Conservation (phyloP, 2,797 vertebrate genomes). For the Dryobates pubescens region DNA sequence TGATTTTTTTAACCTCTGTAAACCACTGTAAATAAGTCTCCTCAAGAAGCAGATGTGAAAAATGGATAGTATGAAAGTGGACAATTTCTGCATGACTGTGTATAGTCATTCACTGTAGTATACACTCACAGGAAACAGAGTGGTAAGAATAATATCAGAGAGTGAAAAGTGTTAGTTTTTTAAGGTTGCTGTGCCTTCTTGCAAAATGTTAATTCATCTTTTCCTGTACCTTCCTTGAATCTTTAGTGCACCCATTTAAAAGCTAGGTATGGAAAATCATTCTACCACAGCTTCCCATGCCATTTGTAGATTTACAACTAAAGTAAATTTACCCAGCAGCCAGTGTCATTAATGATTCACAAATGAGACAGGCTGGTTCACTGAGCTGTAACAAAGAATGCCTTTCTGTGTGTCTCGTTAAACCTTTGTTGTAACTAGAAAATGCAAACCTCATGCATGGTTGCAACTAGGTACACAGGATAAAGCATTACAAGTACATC, state of each 20-base stretch:
- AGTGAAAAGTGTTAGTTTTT: neutral
- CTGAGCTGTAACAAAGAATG: slow-evolving; percentile 67
- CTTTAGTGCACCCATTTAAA: slow-evolving; percentile 39
- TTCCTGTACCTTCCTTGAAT: neutral
- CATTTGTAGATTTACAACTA: slow-evolving; percentile 66
- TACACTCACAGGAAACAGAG: neutral
- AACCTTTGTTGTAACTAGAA: slow-evolving; percentile 52
- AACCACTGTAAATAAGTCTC: neutral
- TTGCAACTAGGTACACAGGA: slow-evolving; percentile 28
- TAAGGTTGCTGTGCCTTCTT: neutral
- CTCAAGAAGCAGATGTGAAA: neutral
- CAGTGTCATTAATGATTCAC: slow-evolving; percentile 75
- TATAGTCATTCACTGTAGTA: neutral
- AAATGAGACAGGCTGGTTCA: slow-evolving; percentile 63
- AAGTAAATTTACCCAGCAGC: slow-evolving; percentile 63
- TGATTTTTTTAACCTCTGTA: neutral
- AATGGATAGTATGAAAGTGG: neutral
- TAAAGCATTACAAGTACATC: neutral
- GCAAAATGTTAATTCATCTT: slow-evolving; percentile 1
- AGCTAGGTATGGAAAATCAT: slow-evolving; percentile 60
- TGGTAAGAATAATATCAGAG: neutral
- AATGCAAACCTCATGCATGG: slow-evolving; percentile 30
- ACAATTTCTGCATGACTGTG: neutral
- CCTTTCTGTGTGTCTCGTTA: slow-evolving; percentile 45
- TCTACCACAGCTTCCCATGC: slow-evolving; percentile 69